phyloP scores from a whole-genome alignment of 1,140 invertebrate genomes.

The Eciton burchellii region DNA sequence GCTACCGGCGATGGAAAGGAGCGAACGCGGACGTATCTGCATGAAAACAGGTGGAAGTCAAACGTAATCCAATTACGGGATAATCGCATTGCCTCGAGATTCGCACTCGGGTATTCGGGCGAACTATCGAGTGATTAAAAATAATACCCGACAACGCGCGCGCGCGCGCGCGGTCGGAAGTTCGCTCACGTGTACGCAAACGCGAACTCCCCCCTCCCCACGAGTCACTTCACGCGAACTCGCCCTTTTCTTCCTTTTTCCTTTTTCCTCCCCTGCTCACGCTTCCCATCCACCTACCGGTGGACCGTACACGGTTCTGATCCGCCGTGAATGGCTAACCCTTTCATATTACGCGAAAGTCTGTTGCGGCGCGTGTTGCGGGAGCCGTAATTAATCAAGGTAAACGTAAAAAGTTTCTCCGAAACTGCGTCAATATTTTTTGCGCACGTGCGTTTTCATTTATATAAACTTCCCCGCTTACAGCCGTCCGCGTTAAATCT shows the following conservation, averaged over 20 bases:
- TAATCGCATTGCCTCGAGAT: constrained; percentile 57
- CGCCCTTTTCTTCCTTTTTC: constrained; percentile 13
- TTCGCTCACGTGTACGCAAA: constrained; percentile 57
- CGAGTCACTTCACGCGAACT: constrained; percentile 36
- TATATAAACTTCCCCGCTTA: not conserved
- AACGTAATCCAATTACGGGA: constrained; percentile 58
- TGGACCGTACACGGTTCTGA: not conserved
- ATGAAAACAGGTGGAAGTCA: constrained; percentile 54
- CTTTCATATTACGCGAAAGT: not conserved
- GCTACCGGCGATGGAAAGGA: constrained; percentile 49
- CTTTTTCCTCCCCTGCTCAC: not conserved
- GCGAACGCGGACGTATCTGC: constrained; percentile 27
- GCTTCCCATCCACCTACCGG: not conserved
- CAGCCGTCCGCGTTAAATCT: too few relatives aligned
- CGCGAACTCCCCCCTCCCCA: constrained; percentile 7
- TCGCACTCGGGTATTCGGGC: constrained; percentile 38
- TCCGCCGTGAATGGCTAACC: not conserved
- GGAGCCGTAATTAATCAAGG: constrained; percentile 7
- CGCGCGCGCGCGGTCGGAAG: constrained; percentile 49
- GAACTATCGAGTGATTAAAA: constrained; percentile 69
- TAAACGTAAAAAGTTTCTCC: not conserved
- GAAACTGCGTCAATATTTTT: not conserved
- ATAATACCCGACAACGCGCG: constrained; percentile 63
- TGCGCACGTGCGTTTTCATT: too few relatives aligned
- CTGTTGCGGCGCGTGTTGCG: not conserved